These are phyloP conservation scores for Meganola albula DNA, from an alignment of 2,888 invertebrate genomes.

Conservation along the genomic window DNA sequence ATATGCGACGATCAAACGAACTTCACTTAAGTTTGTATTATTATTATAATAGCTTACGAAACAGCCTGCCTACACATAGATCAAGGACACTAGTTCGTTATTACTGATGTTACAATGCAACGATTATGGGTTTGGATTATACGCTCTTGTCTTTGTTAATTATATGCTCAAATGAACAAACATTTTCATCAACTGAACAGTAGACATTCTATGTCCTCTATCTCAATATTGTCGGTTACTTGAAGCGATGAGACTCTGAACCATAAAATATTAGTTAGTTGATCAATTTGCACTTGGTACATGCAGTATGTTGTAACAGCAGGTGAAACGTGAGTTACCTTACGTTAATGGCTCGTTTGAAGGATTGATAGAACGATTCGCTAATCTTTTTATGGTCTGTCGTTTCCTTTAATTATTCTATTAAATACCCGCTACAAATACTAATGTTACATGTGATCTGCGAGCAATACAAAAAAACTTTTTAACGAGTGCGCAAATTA, in stretches of 20 bases:
- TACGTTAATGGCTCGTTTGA: conserved; percentile 32
- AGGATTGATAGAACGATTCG: conserved; percentile 28
- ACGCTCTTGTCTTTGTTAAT: conserved; percentile 27
- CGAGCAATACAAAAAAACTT: too few species aligned
- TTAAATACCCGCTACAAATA: too few species aligned
- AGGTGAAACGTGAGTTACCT: conserved; percentile 34
- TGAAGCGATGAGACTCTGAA: too few species aligned
- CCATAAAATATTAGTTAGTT: too few species aligned
- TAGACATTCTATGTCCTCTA: conserved; percentile 4
- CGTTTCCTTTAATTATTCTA: conserved; percentile 7
- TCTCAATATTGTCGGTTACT: too few species aligned
- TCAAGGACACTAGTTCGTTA: conserved; percentile 60
- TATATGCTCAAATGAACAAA: conserved; percentile 12
- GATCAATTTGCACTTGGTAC: conserved; percentile 31
- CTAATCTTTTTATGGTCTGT: conserved; percentile 27
- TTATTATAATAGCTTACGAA: conserved; percentile 57
- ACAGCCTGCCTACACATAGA: conserved; percentile 58
- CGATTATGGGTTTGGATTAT: conserved; percentile 46
- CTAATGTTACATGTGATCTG: too few species aligned
- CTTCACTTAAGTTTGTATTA: conserved; percentile 51
- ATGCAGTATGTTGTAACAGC: conserved; percentile 24
- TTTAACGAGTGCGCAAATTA: too few species aligned
- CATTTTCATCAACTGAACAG: conserved; percentile 12
- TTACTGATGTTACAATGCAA: conserved; percentile 50
- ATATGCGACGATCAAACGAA: conserved; percentile 44